phyloP scores from a whole-genome alignment of 2,113 vertebrate genomes.

The Aptenodytes patagonicus region DNA sequence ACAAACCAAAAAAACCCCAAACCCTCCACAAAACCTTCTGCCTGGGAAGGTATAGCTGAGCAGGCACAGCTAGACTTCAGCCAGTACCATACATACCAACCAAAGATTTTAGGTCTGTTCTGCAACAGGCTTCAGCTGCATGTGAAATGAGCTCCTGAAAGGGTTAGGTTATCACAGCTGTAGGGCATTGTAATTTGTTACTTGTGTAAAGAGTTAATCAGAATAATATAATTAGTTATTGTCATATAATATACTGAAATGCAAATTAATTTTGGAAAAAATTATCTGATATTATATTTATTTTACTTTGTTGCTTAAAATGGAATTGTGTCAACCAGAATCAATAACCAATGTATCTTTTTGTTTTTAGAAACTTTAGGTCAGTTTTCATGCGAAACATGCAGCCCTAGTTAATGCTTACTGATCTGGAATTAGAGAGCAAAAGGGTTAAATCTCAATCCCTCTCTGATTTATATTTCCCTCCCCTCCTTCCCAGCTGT shows the following conservation, averaged over 20 bases:
- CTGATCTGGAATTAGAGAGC: conserved; percentile 55
- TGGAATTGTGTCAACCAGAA: neutral
- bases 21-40: neutral
- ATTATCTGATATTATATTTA: neutral
- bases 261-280: neutral
- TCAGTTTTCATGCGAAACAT: neutral
- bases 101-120: neutral
- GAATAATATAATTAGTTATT: neutral
- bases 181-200: neutral
- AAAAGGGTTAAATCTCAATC: conserved; percentile 57
- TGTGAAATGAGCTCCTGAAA: neutral
- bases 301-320: neutral
- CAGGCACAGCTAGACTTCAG: neutral
- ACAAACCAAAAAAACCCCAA: neutral
- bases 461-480: conserved; percentile 58
- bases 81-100: neutral
- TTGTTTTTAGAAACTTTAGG: neutral
- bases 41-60: neutral
- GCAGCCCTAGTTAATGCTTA: neutral
- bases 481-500: conserved; percentile 81
- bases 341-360: neutral
- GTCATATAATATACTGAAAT: neutral
- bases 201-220: neutral
- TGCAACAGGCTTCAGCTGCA: conserved; percentile 16
- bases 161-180: neutral